Base-by-base conservation (phyloP, 2,888 invertebrate species). In the Pediacus dermestoides region DNA sequence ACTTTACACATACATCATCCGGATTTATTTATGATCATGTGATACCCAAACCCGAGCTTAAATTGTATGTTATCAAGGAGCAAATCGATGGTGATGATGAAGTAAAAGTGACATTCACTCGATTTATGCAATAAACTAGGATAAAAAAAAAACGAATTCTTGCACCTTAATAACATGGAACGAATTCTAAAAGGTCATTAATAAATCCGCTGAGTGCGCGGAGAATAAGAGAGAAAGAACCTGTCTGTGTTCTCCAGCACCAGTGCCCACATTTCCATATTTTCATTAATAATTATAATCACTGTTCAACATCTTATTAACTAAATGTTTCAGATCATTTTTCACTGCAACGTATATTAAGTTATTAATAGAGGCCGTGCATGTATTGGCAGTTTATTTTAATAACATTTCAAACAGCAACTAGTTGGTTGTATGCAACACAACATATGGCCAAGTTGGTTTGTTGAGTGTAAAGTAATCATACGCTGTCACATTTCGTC, bases 401-500 rank as follows among this genome's bases (percentile, higher is more conserved):
- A 9, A 4, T 18, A 6, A 6, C 18, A 9, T 4, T 3, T n/a
- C 23, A 10, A 4, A 6, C 23, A 4, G 10, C 21, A 13, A n/a
- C n/a, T n/a, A n/a, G n/a, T n/a, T n/a, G n/a, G n/a, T n/a, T 10
- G 11, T 14, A 13, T 11, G 21, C 14, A 33, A 10, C 7, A 2
- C 11, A 13, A 21, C 13, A 31, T 13, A 30, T 9, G 11, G 13
- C 3, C 18, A 13, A n/a, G 6, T 23, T 23, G 14, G 10, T 7
- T 15, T 6, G 8, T 31, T n/a, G n/a, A n/a, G 14, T 23, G 9
- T 21, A n/a, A 16, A 32, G 35, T 40, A 32, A 42, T 30, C 36
- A 44, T 41, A 39, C 37, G 40, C 34, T 40, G 37, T 44, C 44
- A 40, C 31, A 44, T 44, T 44, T 44, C 44, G 40, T 40, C 44